These are phyloP conservation scores for Heptranchias perlo DNA, from an alignment of 2,113 vertebrate species.

Conservation along the genomic window DNA sequence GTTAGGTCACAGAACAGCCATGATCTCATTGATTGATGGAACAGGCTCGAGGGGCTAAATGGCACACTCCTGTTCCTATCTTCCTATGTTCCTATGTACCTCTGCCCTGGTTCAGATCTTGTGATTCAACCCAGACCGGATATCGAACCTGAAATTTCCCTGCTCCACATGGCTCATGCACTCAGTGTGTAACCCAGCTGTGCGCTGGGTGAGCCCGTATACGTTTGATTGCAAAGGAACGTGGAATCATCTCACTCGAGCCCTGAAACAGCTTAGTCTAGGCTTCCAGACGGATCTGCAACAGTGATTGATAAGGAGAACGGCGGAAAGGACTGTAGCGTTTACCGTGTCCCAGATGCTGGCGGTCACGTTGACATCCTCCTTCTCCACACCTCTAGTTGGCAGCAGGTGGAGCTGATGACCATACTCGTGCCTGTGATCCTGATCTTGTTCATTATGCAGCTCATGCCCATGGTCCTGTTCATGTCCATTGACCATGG, in stretches of 20 bases:
- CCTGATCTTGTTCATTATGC: not conserved
- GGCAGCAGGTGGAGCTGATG: slow-evolving; percentile 22
- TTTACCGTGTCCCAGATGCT: slow-evolving; percentile 55
- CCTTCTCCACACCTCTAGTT: not conserved
- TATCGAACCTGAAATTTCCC: not conserved
- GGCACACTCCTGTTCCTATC: no score
- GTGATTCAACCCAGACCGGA: not conserved
- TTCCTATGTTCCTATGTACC: no score
- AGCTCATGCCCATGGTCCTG: not conserved
- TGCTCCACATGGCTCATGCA: not conserved
- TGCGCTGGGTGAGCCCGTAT: not conserved
- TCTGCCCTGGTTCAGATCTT: not conserved
- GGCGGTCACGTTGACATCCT: slow-evolving; percentile 40
- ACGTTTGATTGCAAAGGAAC: not conserved
- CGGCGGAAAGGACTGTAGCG: not conserved
- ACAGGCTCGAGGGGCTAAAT: no score
- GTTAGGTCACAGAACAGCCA: no score
- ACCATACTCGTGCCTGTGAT: slow-evolving; percentile 13
- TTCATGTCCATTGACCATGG: not conserved
- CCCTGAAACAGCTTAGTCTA: not conserved
- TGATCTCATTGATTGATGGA: no score
- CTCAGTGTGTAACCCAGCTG: not conserved
- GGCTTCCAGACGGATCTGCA: not conserved
- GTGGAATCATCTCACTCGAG: not conserved
- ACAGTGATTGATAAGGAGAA: not conserved